These are phyloP conservation scores for Cuniculus paca DNA, from an alignment of 2,797 vertebrate species.

Conservation along the genomic window DNA sequence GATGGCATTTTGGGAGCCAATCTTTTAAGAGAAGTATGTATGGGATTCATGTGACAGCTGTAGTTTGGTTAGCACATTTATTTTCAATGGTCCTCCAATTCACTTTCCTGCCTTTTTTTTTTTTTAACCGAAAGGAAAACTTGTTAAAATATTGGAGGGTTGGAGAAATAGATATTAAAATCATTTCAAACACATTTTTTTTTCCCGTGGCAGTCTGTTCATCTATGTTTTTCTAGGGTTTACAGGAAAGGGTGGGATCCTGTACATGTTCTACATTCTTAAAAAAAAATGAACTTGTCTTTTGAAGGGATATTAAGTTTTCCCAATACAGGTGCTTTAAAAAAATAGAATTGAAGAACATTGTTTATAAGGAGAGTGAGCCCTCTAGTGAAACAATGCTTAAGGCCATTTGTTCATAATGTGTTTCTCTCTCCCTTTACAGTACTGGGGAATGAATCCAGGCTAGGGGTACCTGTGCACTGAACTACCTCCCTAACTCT, in stretches of 20 bases:
- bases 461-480: not conserved
- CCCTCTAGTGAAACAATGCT: constrained; percentile 79
- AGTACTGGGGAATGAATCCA: not conserved
- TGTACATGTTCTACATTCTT: not conserved
- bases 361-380: constrained; percentile 72
- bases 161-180: not conserved
- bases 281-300: constrained; percentile 41
- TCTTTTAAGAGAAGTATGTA: constrained; percentile 27
- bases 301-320: constrained; percentile 31
- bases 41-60: not conserved
- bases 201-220: not conserved
- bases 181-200: not conserved
- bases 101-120: not conserved
- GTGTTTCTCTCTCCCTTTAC: not conserved
- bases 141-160: not conserved
- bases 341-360: not conserved
- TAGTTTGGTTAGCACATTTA: not conserved
- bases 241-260: not conserved
- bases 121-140: not conserved
- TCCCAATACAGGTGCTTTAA: not conserved
- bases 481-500: not conserved
- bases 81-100: not conserved
- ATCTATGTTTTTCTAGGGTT: not conserved
- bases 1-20: constrained; percentile 77
- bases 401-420: constrained; percentile 19